Evolutionary conservation across 1,140 invertebrate species (phyloP), one percentile per base, ranked within the genome.

Genomic region (Penaeus chinensis): DNA sequence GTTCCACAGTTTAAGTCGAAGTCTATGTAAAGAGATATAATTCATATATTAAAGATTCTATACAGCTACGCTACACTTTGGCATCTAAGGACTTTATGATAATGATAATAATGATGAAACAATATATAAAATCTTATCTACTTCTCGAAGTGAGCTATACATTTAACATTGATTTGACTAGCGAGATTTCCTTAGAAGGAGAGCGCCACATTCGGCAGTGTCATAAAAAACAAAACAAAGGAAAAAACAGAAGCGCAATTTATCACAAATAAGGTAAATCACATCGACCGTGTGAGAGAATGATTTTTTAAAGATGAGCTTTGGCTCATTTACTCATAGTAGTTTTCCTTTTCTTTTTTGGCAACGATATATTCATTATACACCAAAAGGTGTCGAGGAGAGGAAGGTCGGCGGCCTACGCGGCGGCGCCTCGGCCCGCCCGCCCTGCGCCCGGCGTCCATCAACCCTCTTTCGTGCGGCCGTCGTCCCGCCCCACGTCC

Each of bases 381-480:
- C 54, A 54, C 54, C 54, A 13, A 82, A 37, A 84, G 54, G 27
- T 54, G 24, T 47, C 42, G 84, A 66, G 76, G 77, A 54, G n/a
- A 42, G 63, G 32, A 47, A 24, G 60, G 84, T n/a, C 37, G 27
- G 62, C 62, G 42, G 54, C 54, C 54, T 16, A 2, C 54, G 54
- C 54, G 54, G 11, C 54, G 11, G 54, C 11, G 54, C 54, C 54
- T 13, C 37, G 37, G 37, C 54, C 54, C 10, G 54, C 54, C 54
- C 54, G 54, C 54, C 10, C 54, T 11, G 10, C 54, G 54, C 54
- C 54, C 54, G 54, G 54, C 54, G 54, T 54, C 71, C 74, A 87
- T 87, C 86, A 87, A 87, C 86, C 86, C 13, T 87, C 86, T 74
- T 87, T 83, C 47, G 81, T 65, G 69, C 80, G 86, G 69, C n/a